phyloP scores from a whole-genome alignment of 2,797 vertebrate genomes.

The Coluber constrictor region DNA sequence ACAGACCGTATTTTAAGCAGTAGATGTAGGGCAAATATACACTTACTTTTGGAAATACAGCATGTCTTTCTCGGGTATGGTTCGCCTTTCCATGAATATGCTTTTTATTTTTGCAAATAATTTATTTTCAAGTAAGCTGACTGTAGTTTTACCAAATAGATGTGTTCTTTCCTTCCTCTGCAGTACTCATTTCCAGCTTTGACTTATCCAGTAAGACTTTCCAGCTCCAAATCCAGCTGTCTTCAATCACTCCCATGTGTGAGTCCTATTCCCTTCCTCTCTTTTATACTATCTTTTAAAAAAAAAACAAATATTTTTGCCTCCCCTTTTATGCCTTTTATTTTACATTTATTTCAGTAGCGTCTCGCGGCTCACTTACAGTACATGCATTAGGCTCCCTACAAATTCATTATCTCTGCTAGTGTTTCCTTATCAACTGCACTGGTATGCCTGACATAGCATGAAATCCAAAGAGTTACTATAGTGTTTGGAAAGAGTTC shows the following conservation, averaged over 20 bases:
- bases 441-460: neutral
- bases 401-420: neutral
- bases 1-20: neutral
- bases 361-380: neutral
- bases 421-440: neutral
- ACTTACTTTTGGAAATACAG: neutral
- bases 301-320: neutral
- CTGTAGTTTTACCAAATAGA: neutral
- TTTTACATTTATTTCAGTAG: neutral
- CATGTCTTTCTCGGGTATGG: neutral
- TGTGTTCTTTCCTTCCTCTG: neutral
- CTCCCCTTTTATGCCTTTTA: neutral
- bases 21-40: neutral
- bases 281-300: neutral
- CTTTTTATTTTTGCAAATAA: neutral
- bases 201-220: neutral
- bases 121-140: neutral
- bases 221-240: neutral
- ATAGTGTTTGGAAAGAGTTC: neutral
- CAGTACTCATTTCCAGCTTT: neutral
- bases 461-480: neutral
- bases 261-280: neutral
- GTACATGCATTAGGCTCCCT: neutral
- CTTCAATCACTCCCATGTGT: neutral
- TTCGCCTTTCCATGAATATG: neutral